Conservation (phyloP, 2,888 invertebrate genomes). For the Itoplectis maculator region DNA sequence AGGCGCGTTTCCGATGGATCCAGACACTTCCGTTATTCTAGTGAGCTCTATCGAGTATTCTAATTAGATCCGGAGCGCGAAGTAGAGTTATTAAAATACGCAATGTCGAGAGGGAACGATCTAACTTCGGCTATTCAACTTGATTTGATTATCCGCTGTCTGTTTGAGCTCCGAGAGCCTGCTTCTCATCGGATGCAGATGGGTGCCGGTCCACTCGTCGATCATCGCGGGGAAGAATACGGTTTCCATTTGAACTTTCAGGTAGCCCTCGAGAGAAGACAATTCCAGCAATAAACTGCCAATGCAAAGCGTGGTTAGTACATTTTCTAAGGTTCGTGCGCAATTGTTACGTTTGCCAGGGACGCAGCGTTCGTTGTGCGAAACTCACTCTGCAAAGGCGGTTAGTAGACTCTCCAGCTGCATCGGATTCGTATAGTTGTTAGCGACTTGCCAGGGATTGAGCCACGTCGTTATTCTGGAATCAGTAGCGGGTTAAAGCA, state of each 20-base stretch:
- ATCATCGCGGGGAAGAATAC: conserved; percentile 87
- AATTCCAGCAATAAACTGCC: conserved; percentile 86
- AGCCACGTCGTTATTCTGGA: conserved; percentile 89
- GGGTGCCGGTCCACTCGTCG: conserved; percentile 88
- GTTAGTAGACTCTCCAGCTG: conserved; percentile 87
- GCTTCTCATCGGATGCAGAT: conserved; percentile 86
- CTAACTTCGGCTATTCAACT: conserved; percentile 83
- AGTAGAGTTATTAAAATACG: background rate
- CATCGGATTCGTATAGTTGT: conserved; percentile 88
- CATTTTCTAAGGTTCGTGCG: background rate
- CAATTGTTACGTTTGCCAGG: no score
- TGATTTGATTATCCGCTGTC: conserved; percentile 86
- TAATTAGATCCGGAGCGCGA: conserved; percentile 36
- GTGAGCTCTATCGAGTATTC: conserved; percentile 40
- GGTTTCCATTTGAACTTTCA: conserved; percentile 85
- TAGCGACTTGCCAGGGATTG: conserved; percentile 90
- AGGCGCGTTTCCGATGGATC: background rate
- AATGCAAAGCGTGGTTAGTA: conserved; percentile 22
- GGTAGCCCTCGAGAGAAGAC: conserved; percentile 85
- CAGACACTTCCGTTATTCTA: conserved; percentile 29
- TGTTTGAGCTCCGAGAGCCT: conserved; percentile 85
- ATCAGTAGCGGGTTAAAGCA: conserved; percentile 14
- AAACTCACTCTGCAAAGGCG: conserved; percentile 87
- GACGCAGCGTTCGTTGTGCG: no score
- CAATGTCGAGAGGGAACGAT: conserved; percentile 11